Evolutionary conservation across 2,797 vertebrate genomes (phyloP), one percentile per base, ranked within the genome.

Genomic region (Dallia pectoralis): DNA sequence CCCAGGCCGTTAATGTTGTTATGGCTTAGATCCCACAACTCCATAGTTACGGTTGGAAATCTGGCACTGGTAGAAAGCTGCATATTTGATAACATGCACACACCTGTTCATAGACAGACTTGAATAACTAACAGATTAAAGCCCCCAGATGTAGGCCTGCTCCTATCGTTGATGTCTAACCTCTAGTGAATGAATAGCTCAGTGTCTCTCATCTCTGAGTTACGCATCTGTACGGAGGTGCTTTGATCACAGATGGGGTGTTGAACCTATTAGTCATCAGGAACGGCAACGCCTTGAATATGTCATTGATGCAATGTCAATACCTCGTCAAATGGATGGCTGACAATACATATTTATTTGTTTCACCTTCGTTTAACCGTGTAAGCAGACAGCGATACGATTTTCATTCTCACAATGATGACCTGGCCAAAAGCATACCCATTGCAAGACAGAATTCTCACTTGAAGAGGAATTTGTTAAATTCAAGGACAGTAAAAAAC

Each of bases 111-210:
- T 72, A 67, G 79, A 78, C 59, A 84, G 69, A 78, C 53, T 29
- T 80, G 76, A 85, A 86, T 89, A 91, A 90, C 87, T 87, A 77
- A 84, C 87, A 86, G 89, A 83, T 80, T 89, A 86, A 88, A 83
- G 79, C 85, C 74, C 84, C 85, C 86, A 84, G 85, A 86, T 86
- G 81, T 59, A 6, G 81, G 80, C 48, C 4, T 80, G 77, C 86
- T 80, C 74, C 80, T 85, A 85, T 86, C 85, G 84, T 88, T 91
- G 81, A 82, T 77, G 82, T 79, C 91, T 91, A 89, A 91, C 94
- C 88, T 90, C 76, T 89, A 90, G 89, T 85, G 88, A 90, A 76
- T 73, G 85, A 82, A 84, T 88, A 88, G 82, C 85, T 73, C 78
- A 86, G 81, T 87, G 78, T 87, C 81, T 82, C 74, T 76, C 77